A percentile compares a stretch with the other conserved stretches of the same genome.
Conservation (phyloP, 1,140 invertebrate genomes). For the Pygmarrhopalites habei region DNA sequence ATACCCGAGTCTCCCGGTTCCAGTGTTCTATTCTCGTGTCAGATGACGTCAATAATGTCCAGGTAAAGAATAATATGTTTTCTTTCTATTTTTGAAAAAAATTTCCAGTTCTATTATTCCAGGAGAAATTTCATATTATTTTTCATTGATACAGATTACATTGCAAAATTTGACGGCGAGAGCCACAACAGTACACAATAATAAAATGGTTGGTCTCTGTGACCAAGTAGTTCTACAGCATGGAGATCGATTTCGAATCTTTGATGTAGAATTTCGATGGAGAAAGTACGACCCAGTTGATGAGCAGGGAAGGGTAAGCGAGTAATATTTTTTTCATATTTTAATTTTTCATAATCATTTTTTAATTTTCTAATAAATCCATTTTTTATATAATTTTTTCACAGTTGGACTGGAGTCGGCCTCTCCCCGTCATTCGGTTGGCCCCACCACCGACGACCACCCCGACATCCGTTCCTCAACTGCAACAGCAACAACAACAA, state of each 20-base stretch:
- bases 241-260: background rate
- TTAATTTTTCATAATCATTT: too few species aligned
- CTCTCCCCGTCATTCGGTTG: background rate
- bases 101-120: background rate
- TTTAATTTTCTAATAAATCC: too few species aligned
- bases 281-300: background rate
- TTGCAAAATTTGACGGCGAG: background rate
- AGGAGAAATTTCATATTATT: background rate
- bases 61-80: background rate
- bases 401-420: background rate
- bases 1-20: background rate
- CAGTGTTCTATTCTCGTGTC: background rate
- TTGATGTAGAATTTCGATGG: constrained; percentile 1
- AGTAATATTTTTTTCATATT: too few species aligned
- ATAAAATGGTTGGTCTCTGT: background rate
- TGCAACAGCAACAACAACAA: too few species aligned
- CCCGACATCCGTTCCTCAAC: too few species aligned
- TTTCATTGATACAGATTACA: background rate
- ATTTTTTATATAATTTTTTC: too few species aligned
- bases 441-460: background rate
- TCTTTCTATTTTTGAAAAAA: background rate
- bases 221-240: background rate
- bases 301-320: background rate
- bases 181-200: background rate
- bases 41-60: background rate